phyloP scores from a whole-genome alignment of 1,140 invertebrate species.

The Hycleus cichorii region DNA sequence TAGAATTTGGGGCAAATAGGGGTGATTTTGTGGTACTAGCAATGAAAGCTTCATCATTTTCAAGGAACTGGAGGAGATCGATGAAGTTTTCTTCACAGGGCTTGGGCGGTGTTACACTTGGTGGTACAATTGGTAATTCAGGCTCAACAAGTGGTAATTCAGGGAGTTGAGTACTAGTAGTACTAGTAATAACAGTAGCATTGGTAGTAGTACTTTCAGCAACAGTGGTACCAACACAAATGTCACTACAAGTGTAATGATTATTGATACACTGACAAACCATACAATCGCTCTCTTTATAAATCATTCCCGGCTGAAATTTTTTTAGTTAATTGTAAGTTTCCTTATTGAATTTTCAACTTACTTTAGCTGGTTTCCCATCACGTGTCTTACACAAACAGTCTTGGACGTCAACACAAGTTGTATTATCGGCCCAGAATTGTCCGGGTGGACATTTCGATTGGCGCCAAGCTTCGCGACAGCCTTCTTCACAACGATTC shows the following conservation, averaged over 20 bases:
- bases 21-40: slow-evolving; percentile 50
- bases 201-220: too few relatives aligned
- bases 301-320: slow-evolving; percentile 51
- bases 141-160: not conserved
- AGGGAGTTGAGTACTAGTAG: not conserved
- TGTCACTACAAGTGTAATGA: slow-evolving; percentile 51
- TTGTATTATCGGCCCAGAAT: slow-evolving; percentile 59
- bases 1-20: slow-evolving; percentile 45
- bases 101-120: slow-evolving; percentile 23
- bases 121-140: not conserved
- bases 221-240: too few relatives aligned
- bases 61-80: slow-evolving; percentile 49
- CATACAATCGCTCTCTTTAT: slow-evolving; percentile 51
- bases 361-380: slow-evolving; percentile 56
- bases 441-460: slow-evolving; percentile 33
- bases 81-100: slow-evolving; percentile 43
- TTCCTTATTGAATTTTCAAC: slow-evolving; percentile 6
- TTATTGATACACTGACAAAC: slow-evolving; percentile 72
- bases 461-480: slow-evolving; percentile 24
- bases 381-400: slow-evolving; percentile 60
- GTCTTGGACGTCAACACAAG: slow-evolving; percentile 60
- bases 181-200: too few relatives aligned
- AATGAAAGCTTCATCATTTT: slow-evolving; percentile 47
- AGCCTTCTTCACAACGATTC: slow-evolving; percentile 30
- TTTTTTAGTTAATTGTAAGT: slow-evolving; percentile 18